These are phyloP conservation scores for Netelia melanura DNA, from an alignment of 2,888 invertebrate species.

Conservation along the genomic window DNA sequence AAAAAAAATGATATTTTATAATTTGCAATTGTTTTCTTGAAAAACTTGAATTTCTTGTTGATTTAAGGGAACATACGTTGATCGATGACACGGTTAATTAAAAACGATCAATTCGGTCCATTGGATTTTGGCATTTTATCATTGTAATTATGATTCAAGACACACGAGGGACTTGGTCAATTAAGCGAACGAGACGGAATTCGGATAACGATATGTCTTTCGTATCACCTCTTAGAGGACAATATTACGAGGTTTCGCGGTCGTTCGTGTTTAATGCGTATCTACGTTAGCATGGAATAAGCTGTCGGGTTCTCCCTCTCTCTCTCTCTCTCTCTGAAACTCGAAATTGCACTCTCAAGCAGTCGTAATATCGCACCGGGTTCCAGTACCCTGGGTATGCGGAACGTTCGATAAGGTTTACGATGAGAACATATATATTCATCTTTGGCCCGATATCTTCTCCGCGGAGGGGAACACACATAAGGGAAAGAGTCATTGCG, in stretches of 20 bases:
- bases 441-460: constrained; percentile 71
- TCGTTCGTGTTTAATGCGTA: constrained; percentile 40
- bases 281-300: constrained; percentile 21
- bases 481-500: constrained; percentile 51
- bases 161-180: constrained; percentile 44
- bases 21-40: background rate
- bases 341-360: constrained; percentile 56
- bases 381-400: constrained; percentile 20
- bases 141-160: constrained; percentile 36
- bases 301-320: constrained; percentile 31
- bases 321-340: constrained; percentile 39
- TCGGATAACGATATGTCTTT: constrained; percentile 44
- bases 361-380: constrained; percentile 43
- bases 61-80: constrained; percentile 43
- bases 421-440: constrained; percentile 16
- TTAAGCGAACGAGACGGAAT: constrained; percentile 29
- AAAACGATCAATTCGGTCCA: constrained; percentile 69
- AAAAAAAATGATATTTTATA: background rate
- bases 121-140: constrained; percentile 69
- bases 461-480: constrained; percentile 12
- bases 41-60: constrained; percentile 5
- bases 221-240: constrained; percentile 41
- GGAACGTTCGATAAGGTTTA: constrained; percentile 60
- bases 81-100: constrained; percentile 71
- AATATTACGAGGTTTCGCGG: constrained; percentile 53